Evolutionary conservation across 2,113 vertebrate genomes (phyloP).

Genomic region (Oxyruncus cristatus): DNA sequence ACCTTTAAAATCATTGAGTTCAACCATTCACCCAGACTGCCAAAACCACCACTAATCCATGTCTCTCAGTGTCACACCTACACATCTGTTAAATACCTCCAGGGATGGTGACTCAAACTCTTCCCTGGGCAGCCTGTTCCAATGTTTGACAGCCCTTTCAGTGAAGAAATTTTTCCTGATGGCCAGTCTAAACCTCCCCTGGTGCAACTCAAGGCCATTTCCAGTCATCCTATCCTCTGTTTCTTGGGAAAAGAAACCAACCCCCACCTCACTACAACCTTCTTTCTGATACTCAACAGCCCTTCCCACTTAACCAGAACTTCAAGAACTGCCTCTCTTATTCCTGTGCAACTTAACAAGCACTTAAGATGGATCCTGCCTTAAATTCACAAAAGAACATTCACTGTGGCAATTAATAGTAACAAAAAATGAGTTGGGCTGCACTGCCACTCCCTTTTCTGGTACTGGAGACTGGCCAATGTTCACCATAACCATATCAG

Average conservation of each 20-base stretch:
- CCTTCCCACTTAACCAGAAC: not conserved
- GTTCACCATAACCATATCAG: not conserved
- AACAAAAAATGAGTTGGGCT: not conserved
- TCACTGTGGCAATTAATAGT: not conserved
- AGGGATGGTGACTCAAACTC: rapidly evolving
- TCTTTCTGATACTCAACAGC: not conserved
- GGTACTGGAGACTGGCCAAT: not conserved
- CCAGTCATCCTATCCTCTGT: not conserved
- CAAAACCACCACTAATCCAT: not conserved
- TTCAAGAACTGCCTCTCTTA: not conserved
- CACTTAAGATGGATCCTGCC: not conserved
- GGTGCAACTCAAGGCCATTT: not conserved
- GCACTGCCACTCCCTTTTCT: not conserved
- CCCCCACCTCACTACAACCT: rapidly evolving
- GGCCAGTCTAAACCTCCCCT: not conserved
- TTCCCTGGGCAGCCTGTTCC: not conserved
- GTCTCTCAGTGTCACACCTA: not conserved
- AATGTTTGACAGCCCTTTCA: not conserved
- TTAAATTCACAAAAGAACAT: not conserved
- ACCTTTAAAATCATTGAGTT: not conserved
- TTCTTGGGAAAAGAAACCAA: not conserved
- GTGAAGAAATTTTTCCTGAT: not conserved
- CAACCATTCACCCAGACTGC: not conserved
- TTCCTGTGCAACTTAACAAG: not conserved
- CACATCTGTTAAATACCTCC: rapidly evolving